phyloP scores from a whole-genome alignment of 2,888 invertebrate species.

The Ormyrus labotus region DNA sequence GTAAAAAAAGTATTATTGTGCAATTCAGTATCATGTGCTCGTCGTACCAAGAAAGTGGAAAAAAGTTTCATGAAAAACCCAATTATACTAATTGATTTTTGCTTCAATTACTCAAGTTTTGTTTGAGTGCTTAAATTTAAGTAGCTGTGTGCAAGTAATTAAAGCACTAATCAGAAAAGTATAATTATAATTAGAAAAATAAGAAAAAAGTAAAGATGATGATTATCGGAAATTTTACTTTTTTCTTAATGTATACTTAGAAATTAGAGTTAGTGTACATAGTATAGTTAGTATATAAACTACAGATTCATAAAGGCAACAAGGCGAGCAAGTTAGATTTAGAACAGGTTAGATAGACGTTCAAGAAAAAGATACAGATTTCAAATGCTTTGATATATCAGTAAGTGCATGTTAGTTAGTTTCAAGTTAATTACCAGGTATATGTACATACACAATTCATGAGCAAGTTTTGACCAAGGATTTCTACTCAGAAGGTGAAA shows the following conservation, averaged over 20 bases:
- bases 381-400: no score
- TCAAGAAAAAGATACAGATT: constrained; percentile 11
- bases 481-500: no score
- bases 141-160: constrained; percentile 3
- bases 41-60: constrained; percentile 34
- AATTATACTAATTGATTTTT: constrained; percentile 33
- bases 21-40: constrained; percentile 38
- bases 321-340: constrained; percentile 25
- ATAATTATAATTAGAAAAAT: constrained; percentile 13
- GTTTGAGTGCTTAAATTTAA: no score
- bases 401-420: not conserved
- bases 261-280: constrained; percentile 6
- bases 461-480: no score
- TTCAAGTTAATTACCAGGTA: not conserved
- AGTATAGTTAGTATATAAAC: constrained; percentile 1
- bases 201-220: constrained; percentile 24
- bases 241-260: constrained; percentile 13
- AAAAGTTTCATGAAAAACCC: constrained; percentile 57
- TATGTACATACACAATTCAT: no score
- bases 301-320: constrained; percentile 14
- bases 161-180: constrained; percentile 26
- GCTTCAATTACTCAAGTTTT: constrained; percentile 20
- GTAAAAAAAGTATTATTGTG: constrained; percentile 14
- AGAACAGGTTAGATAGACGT: constrained; percentile 34
- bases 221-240: not conserved